Percentiles rank a stretch among this genome's conserved stretches.
These are phyloP conservation scores for Limnephilus auricula DNA, from an alignment of 2,888 invertebrate species.

Conservation along the genomic window DNA sequence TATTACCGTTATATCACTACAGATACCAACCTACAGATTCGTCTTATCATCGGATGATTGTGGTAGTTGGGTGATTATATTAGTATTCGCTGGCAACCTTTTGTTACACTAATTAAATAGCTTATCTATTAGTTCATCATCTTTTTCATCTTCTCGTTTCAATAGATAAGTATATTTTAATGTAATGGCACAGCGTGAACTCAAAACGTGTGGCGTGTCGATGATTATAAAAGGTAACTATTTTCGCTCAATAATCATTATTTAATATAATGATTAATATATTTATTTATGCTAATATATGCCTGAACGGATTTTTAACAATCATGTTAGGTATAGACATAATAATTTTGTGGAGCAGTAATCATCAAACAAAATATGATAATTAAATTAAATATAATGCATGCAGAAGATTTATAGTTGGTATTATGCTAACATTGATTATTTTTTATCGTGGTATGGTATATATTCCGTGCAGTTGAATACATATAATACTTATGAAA, in stretches of 20 bases:
- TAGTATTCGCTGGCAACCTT: not conserved
- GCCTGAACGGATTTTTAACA: too few relatives aligned
- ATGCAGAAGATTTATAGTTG: too few relatives aligned
- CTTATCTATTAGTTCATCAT: not conserved
- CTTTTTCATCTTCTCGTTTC: not conserved
- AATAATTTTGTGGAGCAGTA: too few relatives aligned
- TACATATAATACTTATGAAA: too few relatives aligned
- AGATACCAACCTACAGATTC: not conserved
- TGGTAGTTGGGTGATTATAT: not conserved
- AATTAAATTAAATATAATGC: too few relatives aligned
- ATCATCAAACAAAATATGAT: too few relatives aligned
- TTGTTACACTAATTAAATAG: not conserved
- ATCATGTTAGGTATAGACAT: too few relatives aligned
- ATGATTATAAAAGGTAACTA: not conserved
- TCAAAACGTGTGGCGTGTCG: not conserved
- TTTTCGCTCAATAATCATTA: not conserved
- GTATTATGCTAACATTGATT: too few relatives aligned
- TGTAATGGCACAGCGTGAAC: not conserved
- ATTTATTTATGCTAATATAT: too few relatives aligned
- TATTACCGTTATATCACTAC: not conserved
- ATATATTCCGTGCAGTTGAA: too few relatives aligned
- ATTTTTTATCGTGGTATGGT: too few relatives aligned
- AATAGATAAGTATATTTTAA: too few relatives aligned
- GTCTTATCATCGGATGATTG: not conserved
- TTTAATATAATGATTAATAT: not conserved